Percentiles rank a stretch among this genome's conserved stretches.
Conservation (phyloP, 2,797 vertebrate genomes). For the Bradypus variegatus region DNA sequence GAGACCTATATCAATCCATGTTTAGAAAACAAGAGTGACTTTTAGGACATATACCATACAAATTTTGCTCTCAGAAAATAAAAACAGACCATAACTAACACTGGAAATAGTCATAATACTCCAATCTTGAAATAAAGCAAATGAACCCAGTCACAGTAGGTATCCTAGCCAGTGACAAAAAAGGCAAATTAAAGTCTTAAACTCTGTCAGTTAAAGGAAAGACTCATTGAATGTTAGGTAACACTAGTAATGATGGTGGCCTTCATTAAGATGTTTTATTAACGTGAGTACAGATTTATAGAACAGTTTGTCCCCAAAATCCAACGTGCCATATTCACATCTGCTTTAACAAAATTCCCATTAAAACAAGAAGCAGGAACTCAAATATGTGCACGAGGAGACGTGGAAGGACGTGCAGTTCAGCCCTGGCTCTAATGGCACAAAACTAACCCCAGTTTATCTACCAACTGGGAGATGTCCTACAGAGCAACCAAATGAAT, state of each 20-base stretch:
- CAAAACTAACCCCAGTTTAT: neutral
- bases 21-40: constrained; percentile 60
- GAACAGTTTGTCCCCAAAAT: neutral
- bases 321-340: neutral
- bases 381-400: neutral
- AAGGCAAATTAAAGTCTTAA: neutral
- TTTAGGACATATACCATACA: constrained; percentile 47
- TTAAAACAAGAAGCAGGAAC: neutral
- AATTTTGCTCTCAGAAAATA: neutral
- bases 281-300: neutral
- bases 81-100: neutral
- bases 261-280: neutral
- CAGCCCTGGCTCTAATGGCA: neutral
- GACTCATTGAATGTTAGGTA: neutral
- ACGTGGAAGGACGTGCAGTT: rapidly evolving
- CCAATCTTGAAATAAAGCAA: neutral
- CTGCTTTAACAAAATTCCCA: neutral
- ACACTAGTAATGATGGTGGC: too few relatives aligned
- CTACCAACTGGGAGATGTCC: too few relatives aligned
- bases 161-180: neutral
- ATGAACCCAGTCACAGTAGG: neutral
- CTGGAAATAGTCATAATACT: neutral
- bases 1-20: constrained; percentile 76
- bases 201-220: neutral
- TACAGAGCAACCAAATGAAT: neutral